phyloP scores from a whole-genome alignment of 2,113 vertebrate species.

The Misgurnus mizolepis region DNA sequence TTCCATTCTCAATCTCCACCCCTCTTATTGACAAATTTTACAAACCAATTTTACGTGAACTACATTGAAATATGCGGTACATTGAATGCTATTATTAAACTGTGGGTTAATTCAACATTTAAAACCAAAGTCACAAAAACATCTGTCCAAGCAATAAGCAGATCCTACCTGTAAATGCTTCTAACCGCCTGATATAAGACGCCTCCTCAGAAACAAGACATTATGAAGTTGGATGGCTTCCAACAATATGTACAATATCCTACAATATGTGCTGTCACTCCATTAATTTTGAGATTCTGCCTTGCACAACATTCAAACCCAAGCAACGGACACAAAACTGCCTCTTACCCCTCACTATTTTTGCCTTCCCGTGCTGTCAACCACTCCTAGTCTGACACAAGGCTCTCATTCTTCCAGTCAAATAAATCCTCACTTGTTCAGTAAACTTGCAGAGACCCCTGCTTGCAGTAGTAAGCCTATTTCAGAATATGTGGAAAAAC shows the following conservation, averaged over 20 bases:
- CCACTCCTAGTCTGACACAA: slow-evolving; percentile 67
- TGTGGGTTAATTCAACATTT: background rate
- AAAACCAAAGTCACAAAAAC: background rate
- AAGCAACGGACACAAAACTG: background rate
- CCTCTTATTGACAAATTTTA: background rate
- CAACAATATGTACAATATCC: background rate
- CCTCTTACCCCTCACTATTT: slow-evolving; percentile 24
- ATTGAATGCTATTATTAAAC: background rate
- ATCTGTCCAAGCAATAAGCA: background rate
- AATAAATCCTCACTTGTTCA: slow-evolving; percentile 68
- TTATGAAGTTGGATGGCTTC: slow-evolving; percentile 2
- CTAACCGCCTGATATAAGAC: slow-evolving; percentile 2
- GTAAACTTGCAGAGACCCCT: slow-evolving; percentile 47
- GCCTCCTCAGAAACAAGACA: background rate
- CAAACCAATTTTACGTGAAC: background rate
- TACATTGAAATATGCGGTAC: background rate
- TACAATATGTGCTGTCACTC: background rate
- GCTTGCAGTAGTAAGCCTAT: slow-evolving; percentile 16
- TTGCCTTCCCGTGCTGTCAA: slow-evolving; percentile 47
- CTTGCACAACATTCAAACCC: background rate
- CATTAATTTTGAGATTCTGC: background rate
- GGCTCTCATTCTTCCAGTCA: slow-evolving; percentile 68
- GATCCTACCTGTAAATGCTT: slow-evolving; percentile 18
- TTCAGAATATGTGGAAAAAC: slow-evolving; percentile 34
- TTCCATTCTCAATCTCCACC: no score